Conservation (phyloP, 2,888 invertebrate genomes). For the Tridacna gigas region DNA sequence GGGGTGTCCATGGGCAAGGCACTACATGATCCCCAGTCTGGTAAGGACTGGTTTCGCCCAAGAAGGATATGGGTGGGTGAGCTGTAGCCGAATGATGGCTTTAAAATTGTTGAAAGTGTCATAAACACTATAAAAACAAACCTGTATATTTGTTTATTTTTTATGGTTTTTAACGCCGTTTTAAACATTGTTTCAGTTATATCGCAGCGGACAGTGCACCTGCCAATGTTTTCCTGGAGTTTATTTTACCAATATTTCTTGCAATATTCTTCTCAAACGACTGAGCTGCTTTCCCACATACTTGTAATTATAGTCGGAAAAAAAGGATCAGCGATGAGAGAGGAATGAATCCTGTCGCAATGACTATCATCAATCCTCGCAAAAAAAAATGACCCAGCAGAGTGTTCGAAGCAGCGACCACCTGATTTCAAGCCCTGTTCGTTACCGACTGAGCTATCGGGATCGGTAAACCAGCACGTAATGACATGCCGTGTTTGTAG, state of each 20-base stretch:
- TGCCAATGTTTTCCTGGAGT: background rate
- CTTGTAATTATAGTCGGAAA: too few relatives aligned
- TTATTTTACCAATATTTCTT: background rate
- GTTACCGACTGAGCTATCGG: background rate
- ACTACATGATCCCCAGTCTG: too few relatives aligned
- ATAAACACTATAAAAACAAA: too few relatives aligned
- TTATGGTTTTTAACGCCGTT: background rate
- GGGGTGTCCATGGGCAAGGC: too few relatives aligned
- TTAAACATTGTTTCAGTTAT: background rate
- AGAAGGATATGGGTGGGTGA: too few relatives aligned
- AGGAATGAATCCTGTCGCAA: background rate
- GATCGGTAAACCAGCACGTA: background rate
- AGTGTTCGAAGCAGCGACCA: background rate
- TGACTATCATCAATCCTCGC: background rate
- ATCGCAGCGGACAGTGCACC: background rate
- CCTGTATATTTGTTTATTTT: too few relatives aligned
- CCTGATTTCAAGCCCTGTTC: background rate
- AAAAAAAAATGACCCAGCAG: background rate
- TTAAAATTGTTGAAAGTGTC: too few relatives aligned
- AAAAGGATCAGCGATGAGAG: background rate
- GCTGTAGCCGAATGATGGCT: too few relatives aligned
- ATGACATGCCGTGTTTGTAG: too few relatives aligned
- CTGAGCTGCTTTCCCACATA: background rate
- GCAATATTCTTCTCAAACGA: background rate
- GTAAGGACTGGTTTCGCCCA: too few relatives aligned